Conservation (phyloP, 2,113 vertebrate species). For the Rhineura floridana region DNA sequence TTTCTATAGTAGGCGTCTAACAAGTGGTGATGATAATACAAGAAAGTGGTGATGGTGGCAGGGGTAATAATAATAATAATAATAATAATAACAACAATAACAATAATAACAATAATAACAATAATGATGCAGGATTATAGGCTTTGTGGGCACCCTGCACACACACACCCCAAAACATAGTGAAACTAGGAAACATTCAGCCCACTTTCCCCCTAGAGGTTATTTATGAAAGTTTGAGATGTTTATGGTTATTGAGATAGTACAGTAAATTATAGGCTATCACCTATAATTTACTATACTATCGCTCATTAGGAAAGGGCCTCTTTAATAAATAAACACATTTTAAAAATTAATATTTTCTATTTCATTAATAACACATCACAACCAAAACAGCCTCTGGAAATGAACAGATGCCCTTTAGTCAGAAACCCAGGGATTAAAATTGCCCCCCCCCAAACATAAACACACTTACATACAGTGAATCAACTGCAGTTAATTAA, state of each 20-base stretch:
- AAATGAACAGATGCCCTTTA: background rate
- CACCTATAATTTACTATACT: background rate
- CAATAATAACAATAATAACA: too few species aligned
- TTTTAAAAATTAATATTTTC: slow-evolving; percentile 14
- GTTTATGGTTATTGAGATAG: background rate
- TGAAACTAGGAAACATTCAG: too few species aligned
- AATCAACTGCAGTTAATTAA: background rate
- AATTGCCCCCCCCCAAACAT: background rate
- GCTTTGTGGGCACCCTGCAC: background rate
- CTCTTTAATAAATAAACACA: slow-evolving; percentile 6
- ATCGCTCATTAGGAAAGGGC: background rate
- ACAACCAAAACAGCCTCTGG: background rate
- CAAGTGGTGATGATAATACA: too few species aligned
- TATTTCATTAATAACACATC: background rate
- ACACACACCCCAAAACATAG: too few species aligned
- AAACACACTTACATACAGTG: too few species aligned
- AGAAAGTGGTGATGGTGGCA: too few species aligned
- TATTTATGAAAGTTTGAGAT: background rate
- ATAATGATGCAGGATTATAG: background rate
- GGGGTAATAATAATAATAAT: too few species aligned
- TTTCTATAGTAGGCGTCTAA: too few species aligned
- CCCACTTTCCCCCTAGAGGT: background rate
- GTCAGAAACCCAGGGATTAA: background rate
- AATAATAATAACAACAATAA: too few species aligned
- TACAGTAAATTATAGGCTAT: background rate